Conservation (phyloP, 2,797 vertebrate genomes). For the Prunella strophiata region DNA sequence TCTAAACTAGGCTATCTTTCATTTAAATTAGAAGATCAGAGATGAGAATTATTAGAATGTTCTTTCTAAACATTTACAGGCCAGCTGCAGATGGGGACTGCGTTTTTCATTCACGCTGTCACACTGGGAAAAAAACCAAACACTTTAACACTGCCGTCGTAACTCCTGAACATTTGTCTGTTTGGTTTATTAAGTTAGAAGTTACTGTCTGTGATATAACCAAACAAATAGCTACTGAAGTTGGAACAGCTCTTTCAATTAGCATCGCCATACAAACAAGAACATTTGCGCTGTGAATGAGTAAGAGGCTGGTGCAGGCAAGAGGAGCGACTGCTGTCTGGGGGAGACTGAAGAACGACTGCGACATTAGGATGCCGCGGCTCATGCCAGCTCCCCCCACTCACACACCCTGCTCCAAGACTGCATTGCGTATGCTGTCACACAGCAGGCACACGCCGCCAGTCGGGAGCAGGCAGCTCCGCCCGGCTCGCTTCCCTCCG, state of each 20-base stretch:
- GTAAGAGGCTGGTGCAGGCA: constrained; percentile 15
- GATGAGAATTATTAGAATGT: background rate
- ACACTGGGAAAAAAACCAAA: background rate
- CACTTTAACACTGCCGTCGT: background rate
- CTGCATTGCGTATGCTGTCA: background rate
- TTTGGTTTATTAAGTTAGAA: constrained; percentile 56
- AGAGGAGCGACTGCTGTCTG: background rate
- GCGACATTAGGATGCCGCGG: background rate
- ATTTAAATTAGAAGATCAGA: background rate
- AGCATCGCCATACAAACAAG: constrained; percentile 29
- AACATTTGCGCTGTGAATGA: constrained; percentile 28
- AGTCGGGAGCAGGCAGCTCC: background rate
- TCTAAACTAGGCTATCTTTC: background rate
- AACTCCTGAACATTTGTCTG: constrained; percentile 37
- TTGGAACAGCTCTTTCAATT: constrained; percentile 46
- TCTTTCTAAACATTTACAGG: background rate
- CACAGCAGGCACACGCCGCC: background rate
- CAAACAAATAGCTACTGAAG: constrained; percentile 48
- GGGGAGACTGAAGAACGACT: constrained; percentile 21
- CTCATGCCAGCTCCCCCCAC: constrained; percentile 5
- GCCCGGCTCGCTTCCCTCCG: background rate
- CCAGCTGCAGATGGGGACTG: background rate
- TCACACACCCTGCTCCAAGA: background rate
- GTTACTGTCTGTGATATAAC: constrained; percentile 32
- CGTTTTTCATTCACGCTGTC: background rate